phyloP scores from a whole-genome alignment of 2,113 vertebrate species.

The Oreotrochilus melanogaster region DNA sequence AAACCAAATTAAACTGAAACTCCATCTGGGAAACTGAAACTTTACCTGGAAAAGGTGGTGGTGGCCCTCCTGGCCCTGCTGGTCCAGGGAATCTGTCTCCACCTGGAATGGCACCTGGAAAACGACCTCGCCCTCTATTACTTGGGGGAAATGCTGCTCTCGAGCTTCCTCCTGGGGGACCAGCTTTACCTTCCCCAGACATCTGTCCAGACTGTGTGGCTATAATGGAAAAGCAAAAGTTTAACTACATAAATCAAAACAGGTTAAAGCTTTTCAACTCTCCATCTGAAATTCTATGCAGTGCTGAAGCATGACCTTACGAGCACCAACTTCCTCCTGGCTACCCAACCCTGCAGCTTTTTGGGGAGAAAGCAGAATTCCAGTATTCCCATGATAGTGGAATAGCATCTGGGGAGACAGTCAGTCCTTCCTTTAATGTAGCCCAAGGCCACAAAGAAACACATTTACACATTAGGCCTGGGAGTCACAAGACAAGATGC shows the following conservation, averaged over 20 bases:
- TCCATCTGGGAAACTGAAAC: not conserved
- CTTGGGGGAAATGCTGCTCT: conserved; percentile 91
- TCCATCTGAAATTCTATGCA: not conserved
- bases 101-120: conserved; percentile 92
- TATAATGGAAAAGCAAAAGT: conserved; percentile 57
- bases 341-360: not conserved
- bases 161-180: conserved; percentile 90
- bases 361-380: not conserved
- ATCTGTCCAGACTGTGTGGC: conserved; percentile 98
- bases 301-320: rapidly evolving
- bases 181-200: conserved; percentile 98
- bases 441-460: not conserved
- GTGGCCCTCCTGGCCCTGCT: conserved; percentile 92
- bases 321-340: not conserved
- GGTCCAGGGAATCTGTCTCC: conserved; percentile 96
- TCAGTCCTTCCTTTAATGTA: not conserved
- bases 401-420: not conserved
- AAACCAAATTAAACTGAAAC: conserved; percentile 45
- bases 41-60: conserved; percentile 95
- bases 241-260: not conserved
- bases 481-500: not conserved
- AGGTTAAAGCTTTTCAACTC: not conserved
- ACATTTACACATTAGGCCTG: not conserved
- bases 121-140: conserved; percentile 92
- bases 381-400: not conserved